phyloP scores from a whole-genome alignment of 2,888 invertebrate genomes.

The Prionchulus punctatus region DNA sequence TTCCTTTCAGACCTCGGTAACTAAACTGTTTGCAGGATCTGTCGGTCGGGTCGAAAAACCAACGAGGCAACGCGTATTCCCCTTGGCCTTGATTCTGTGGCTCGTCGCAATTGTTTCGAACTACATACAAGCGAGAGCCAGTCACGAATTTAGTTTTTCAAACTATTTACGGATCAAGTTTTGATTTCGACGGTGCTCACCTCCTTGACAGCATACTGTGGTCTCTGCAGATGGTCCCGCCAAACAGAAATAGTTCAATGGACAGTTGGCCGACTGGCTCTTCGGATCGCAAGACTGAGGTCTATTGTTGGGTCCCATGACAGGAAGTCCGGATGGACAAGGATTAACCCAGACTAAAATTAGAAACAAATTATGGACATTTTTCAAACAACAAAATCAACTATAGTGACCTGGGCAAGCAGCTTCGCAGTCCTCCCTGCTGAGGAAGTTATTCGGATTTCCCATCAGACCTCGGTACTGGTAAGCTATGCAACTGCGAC shows the following conservation, averaged over 20 bases:
- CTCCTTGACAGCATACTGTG: slow-evolving; percentile 5
- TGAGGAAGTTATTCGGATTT: slow-evolving; percentile 12
- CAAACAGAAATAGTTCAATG: slow-evolving; percentile 1
- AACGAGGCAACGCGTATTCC: slow-evolving; percentile 11
- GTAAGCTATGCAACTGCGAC: slow-evolving; percentile 18
- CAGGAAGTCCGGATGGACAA: neutral
- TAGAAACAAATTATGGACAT: too few species aligned
- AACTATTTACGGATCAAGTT: too few species aligned
- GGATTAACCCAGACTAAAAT: slow-evolving; percentile 10
- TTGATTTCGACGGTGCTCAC: too few species aligned
- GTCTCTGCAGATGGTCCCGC: slow-evolving; percentile 4
- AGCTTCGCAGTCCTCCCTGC: slow-evolving; percentile 16
- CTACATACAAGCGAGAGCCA: neutral
- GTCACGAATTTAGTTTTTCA: neutral
- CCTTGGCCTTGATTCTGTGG: slow-evolving; percentile 5
- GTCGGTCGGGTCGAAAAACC: slow-evolving; percentile 20
- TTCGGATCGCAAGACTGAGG: neutral
- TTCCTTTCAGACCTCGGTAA: slow-evolving; percentile 7
- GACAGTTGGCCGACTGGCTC: slow-evolving; percentile 21
- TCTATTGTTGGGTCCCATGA: neutral
- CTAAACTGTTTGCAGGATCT: slow-evolving; percentile 18
- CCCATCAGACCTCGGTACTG: slow-evolving; percentile 5
- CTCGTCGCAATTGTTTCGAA: slow-evolving; percentile 1
- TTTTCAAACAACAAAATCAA: too few species aligned
- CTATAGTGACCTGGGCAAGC: too few species aligned